Conservation (phyloP, 2,797 vertebrate species). For the Syngnathus rostellatus region DNA sequence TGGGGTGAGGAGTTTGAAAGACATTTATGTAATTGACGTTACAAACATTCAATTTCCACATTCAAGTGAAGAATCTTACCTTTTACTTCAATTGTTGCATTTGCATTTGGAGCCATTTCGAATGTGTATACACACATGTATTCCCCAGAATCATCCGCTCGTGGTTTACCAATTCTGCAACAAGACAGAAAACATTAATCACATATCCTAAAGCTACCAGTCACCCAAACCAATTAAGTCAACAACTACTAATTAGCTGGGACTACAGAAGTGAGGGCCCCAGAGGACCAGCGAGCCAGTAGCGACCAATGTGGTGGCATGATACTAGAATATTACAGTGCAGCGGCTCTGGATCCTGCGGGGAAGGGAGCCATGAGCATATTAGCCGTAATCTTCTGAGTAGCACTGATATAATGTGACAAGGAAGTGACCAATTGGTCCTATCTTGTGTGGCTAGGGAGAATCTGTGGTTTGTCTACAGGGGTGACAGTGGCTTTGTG, state of each 20-base stretch:
- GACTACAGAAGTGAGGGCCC: conserved; percentile 28
- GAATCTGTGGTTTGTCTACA: conserved; percentile 53
- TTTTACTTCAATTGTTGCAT: conserved; percentile 95
- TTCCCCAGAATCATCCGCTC: conserved; percentile 89
- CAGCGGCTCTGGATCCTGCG: conserved; percentile 33
- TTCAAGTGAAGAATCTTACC: conserved; percentile 65
- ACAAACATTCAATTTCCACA: not conserved
- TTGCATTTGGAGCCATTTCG: conserved; percentile 79
- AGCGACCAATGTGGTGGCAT: conserved; percentile 29
- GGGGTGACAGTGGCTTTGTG: conserved; percentile 41
- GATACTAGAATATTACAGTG: conserved; percentile 38
- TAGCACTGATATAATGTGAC: conserved; percentile 64
- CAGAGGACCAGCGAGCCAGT: conserved; percentile 10
- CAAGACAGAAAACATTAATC: conserved; percentile 33
- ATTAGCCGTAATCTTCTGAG: conserved; percentile 51
- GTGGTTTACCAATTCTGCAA: conserved; percentile 83
- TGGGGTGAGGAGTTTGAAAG: not conserved
- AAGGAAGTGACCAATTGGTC: conserved; percentile 63
- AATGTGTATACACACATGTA: conserved; percentile 96
- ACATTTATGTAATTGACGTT: not conserved
- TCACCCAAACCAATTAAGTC: conserved; percentile 20
- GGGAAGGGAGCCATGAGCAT: conserved; percentile 46
- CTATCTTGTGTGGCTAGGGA: conserved; percentile 52
- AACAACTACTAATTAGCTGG: conserved; percentile 34
- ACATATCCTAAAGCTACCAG: conserved; percentile 10